Evolutionary conservation across 2,888 invertebrate genomes (phyloP).

Genomic region (Bedellia somnulentella): DNA sequence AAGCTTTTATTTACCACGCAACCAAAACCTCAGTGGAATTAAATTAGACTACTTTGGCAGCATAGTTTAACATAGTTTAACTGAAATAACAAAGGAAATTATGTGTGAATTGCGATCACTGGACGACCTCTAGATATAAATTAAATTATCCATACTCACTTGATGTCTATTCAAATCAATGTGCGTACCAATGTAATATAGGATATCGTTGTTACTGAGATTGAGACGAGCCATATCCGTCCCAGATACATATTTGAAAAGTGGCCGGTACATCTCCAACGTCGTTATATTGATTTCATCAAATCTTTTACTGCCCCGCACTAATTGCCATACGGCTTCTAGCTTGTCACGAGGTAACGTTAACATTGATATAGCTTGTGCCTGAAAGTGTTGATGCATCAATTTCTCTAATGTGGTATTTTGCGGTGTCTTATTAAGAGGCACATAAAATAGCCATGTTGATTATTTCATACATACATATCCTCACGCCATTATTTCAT

Average conservation of each 20-base stretch:
- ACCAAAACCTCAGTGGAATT: neutral
- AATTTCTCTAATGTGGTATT: no score
- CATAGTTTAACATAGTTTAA: neutral
- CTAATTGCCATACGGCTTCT: conserved; percentile 29
- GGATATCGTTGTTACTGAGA: conserved; percentile 25
- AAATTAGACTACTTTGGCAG: neutral
- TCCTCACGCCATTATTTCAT: no score
- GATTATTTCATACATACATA: no score
- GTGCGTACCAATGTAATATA: conserved; percentile 11
- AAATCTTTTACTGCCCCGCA: conserved; percentile 18
- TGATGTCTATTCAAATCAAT: conserved; percentile 1
- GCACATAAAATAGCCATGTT: no score
- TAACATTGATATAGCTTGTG: conserved; percentile 47
- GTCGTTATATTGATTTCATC: conserved; percentile 18
- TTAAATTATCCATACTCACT: neutral
- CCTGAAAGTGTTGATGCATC: no score
- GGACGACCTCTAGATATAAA: neutral
- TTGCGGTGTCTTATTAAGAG: no score
- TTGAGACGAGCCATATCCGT: conserved; percentile 39
- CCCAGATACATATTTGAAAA: conserved; percentile 38
- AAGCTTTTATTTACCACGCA: neutral
- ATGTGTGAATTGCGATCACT: no score
- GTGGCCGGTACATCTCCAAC: conserved; percentile 32
- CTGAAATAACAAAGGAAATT: neutral
- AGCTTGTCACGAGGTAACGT: conserved; percentile 34